Percentiles rank a stretch among this genome's conserved stretches.
Conservation (phyloP, 2,888 invertebrate genomes). For the Diplolepis rosae region DNA sequence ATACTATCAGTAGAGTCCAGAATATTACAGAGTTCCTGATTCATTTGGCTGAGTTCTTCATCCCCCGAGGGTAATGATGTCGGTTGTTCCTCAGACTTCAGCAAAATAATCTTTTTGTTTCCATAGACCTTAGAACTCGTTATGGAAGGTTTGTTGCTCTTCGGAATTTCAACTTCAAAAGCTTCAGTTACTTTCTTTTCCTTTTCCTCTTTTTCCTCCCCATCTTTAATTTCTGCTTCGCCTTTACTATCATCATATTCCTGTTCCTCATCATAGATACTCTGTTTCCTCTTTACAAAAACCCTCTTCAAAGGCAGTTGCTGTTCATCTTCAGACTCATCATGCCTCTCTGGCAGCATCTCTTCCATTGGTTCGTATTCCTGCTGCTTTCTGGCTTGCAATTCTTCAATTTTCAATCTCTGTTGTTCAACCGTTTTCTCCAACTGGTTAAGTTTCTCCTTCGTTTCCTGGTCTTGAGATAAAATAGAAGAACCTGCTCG, state of each 20-base stretch:
- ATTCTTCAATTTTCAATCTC: constrained; percentile 67
- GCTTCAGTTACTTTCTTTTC: constrained; percentile 4
- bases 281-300: constrained; percentile 77
- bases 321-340: constrained; percentile 70
- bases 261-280: constrained; percentile 70
- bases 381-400: constrained; percentile 68
- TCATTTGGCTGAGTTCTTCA: constrained; percentile 67
- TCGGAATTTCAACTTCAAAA: constrained; percentile 36
- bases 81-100: constrained; percentile 57
- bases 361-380: constrained; percentile 68
- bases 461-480: constrained; percentile 66
- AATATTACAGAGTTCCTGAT: constrained; percentile 67
- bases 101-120: constrained; percentile 65
- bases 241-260: constrained; percentile 65
- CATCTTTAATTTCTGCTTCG: constrained; percentile 28
- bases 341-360: constrained; percentile 69
- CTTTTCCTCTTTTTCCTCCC: constrained; percentile 31
- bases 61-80: constrained; percentile 37
- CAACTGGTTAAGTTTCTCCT: constrained; percentile 68
- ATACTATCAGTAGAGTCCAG: constrained; percentile 67
- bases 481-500: not conserved
- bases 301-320: constrained; percentile 77
- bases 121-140: constrained; percentile 64
- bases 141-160: constrained; percentile 44
- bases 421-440: constrained; percentile 70